Evolutionary conservation across 2,888 invertebrate genomes (phyloP), one percentile per base, ranked within the genome.

Genomic region (Helicoverpa assulta): DNA sequence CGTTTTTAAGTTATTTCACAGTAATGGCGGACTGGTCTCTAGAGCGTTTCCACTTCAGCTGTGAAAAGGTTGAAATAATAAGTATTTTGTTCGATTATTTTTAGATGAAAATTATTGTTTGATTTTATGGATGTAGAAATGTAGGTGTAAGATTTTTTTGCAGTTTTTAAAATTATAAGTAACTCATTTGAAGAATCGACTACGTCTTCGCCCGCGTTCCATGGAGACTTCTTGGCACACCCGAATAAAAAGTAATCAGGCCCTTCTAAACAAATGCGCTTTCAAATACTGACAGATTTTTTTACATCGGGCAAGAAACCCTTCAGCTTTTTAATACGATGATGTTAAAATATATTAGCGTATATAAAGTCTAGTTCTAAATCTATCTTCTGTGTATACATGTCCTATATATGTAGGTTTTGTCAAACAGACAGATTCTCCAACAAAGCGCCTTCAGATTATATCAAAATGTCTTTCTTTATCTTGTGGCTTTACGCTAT

Each of bases 401-500:
- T 6, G 18, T 14, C 7, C 51, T 14, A 2, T 37, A 37, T 37
- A 14, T 14, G 2, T 5, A 16, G n/a, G n/a, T 54, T n/a, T 63
- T 5, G 37, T 56, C 56, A 65, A 70, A 65, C 47, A 58, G 21
- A n/a, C 57, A 57, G 71, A 60, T 43, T 8, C n/a, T 26, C 18
- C n/a, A 16, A 64, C 70, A 76, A 74, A 74, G 60, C 50, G 4
- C 40, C 43, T 3, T 58, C 66, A 65, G 74, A 76, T 74, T 70
- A 76, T 37, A 71, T 76, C 60, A 70, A 75, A 70, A 57, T 51
- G 50, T 14, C 64, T 26, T 43, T 65, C 59, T 57, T 54, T 61
- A 74, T 65, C 57, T 70, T n/a, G 21, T 37, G n/a, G 51, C 26
- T 47, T 55, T 56, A n/a, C 40, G 70, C 14, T 76, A 62, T 63